Percentiles rank a stretch among this genome's conserved stretches.
These are phyloP conservation scores for Limanda limanda DNA, from an alignment of 2,113 vertebrate genomes.

Conservation along the genomic window DNA sequence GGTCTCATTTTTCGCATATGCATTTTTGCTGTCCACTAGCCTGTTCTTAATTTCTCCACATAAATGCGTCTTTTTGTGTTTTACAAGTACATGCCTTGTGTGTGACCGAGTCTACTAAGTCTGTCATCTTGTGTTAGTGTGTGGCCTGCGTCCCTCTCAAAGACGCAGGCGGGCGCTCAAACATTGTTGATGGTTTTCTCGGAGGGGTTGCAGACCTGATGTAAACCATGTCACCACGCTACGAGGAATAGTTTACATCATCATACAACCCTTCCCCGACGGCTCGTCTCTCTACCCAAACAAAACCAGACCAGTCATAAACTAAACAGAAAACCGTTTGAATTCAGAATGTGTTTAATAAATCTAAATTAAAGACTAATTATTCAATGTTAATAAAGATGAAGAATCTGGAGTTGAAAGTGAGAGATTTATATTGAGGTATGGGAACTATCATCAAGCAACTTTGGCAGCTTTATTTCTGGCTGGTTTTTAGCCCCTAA, in stretches of 20 bases:
- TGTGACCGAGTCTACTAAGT: slow-evolving; percentile 3
- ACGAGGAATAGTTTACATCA: slow-evolving; percentile 46
- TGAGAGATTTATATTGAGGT: slow-evolving; percentile 1
- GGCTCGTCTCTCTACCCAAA: slow-evolving; percentile 30
- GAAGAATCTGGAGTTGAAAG: slow-evolving; percentile 1
- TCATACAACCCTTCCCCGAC: not conserved
- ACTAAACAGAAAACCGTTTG: slow-evolving; percentile 35
- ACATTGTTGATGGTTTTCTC: slow-evolving; percentile 42
- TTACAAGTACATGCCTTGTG: not conserved
- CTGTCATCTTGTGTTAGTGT: slow-evolving; percentile 34
- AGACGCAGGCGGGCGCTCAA: slow-evolving; percentile 11
- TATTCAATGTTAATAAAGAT: not conserved
- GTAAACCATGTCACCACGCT: slow-evolving; percentile 50
- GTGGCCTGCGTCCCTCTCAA: slow-evolving; percentile 32
- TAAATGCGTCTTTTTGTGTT: slow-evolving; percentile 5
- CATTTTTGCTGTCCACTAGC: not conserved
- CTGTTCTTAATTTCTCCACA: not conserved
- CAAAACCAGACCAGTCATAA: slow-evolving; percentile 21
- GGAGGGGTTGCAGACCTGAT: slow-evolving; percentile 20
- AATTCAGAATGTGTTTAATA: slow-evolving; percentile 22
- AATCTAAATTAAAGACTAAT: slow-evolving; percentile 17
- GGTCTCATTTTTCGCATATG: not conserved
- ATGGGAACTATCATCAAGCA: not conserved
- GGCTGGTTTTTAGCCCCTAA: not conserved
- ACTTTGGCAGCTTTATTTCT: not conserved